Percentiles rank a stretch among this genome's conserved stretches.
Conservation (phyloP, 35 echinoderm and acorn worm species). For the Lytechinus variegatus region DNA sequence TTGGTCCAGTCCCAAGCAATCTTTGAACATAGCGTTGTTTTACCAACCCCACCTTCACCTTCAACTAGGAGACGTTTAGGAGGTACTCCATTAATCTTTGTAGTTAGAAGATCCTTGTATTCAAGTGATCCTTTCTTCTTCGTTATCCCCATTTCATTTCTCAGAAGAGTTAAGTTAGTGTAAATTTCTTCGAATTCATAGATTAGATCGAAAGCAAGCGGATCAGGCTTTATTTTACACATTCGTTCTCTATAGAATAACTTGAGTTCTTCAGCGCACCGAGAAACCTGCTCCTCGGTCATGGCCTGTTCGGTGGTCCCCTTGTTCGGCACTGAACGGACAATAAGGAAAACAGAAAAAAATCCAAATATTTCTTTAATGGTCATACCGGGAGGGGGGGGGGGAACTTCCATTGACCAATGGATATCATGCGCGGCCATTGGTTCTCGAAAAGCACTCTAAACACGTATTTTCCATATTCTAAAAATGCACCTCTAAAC, state of each 20-base stretch:
- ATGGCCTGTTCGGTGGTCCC: not conserved
- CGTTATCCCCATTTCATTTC: not conserved
- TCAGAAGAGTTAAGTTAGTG: not conserved
- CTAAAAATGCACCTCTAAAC: too few species aligned
- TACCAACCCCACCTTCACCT: not conserved
- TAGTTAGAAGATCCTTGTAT: not conserved
- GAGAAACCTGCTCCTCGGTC: not conserved
- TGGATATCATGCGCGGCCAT: too few species aligned
- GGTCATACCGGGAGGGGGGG: too few species aligned
- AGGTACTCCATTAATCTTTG: not conserved
- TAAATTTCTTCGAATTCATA: not conserved
- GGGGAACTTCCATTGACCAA: too few species aligned
- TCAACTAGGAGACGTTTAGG: not conserved
- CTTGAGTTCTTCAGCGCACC: not conserved
- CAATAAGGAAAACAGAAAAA: too few species aligned
- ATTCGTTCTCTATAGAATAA: not conserved
- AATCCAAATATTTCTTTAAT: too few species aligned
- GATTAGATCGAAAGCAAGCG: not conserved
- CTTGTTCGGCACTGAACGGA: too few species aligned
- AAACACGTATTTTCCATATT: too few species aligned
- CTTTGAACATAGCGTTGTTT: not conserved
- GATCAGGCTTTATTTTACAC: not conserved
- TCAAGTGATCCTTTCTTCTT: not conserved
- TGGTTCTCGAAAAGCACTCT: too few species aligned
- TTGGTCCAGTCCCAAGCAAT: not conserved